Evolutionary conservation across 2,797 vertebrate species (phyloP), one percentile per base, ranked within the genome.

Genomic region (Eremophila alpestris): DNA sequence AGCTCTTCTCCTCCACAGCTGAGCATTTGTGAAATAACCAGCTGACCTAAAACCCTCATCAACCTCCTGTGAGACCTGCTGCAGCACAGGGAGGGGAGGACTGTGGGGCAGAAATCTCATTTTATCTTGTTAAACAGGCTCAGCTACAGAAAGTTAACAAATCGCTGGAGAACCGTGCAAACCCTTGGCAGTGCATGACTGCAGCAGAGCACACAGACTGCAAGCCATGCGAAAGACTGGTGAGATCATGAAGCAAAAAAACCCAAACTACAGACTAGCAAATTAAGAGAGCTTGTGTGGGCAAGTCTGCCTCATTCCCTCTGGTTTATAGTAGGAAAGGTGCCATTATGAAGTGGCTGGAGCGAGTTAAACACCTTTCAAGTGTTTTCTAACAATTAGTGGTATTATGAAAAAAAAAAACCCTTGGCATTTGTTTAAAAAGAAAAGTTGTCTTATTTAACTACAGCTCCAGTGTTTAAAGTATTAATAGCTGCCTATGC

Each of bases 401-500:
- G 87, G 83, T 63, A 46, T 82, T 68, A 84, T 64, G 34, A 55
- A 78, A 85, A 91, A 87, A 41, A 41, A 73, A 1, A 14, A 0
- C 10, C 11, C 38, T 45, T 95, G 91, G 93, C 79, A 51, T 86
- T 87, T 74, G 67, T 82, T 96, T 65, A 64, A 83, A 90, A 90
- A 93, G 84, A 75, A 83, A 86, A 70, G 16, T 51, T 48, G 38
- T 85, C 88, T 82, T 85, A 76, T 87, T 95, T 95, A 89, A 94
- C 81, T 90, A 71, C 34, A 82, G n/a, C 77, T 86, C 52, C 21
- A 71, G 55, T 8, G 20, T 94, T 95, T 83, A 73, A 94, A 84
- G 91, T 80, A 94, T 88, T 95, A 97, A 95, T 94, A 93, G 59
- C 88, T 91, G 84, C 64, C 70, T 83, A 48, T 68, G 70, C 67